Evolutionary conservation across 2,888 invertebrate species (phyloP).

Genomic region (Calameuta filiformis): DNA sequence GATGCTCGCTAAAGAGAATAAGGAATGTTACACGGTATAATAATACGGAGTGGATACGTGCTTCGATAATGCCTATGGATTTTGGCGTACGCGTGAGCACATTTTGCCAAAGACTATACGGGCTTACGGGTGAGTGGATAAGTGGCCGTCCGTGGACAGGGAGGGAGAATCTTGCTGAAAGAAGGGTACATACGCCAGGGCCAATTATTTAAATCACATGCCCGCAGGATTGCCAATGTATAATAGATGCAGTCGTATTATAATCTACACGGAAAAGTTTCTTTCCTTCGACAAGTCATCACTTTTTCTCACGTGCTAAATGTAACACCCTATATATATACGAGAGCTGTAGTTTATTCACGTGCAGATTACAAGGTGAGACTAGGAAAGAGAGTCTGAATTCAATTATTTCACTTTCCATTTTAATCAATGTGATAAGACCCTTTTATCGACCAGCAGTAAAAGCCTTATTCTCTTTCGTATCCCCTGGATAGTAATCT

Average conservation of each 20-base stretch:
- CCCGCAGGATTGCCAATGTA: slow-evolving; percentile 10
- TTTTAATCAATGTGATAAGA: neutral
- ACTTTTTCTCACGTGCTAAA: neutral
- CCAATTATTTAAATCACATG: slow-evolving; percentile 35
- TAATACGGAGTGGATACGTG: neutral
- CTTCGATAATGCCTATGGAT: neutral
- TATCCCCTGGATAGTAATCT: neutral
- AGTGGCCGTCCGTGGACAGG: slow-evolving; percentile 24
- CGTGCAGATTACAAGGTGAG: neutral
- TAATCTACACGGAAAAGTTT: neutral
- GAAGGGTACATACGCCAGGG: slow-evolving; percentile 17
- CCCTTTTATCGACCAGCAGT: neutral
- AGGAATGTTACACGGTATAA: neutral
- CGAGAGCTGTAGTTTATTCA: neutral
- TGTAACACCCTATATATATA: neutral
- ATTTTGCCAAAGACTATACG: neutral
- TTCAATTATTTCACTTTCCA: neutral
- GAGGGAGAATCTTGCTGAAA: slow-evolving; percentile 19
- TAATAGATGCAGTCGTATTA: neutral
- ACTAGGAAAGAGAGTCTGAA: neutral
- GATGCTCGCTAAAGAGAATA: neutral
- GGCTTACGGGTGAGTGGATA: slow-evolving; percentile 4
- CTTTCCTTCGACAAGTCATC: neutral
- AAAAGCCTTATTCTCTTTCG: neutral
- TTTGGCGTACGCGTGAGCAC: neutral